phyloP scores from a whole-genome alignment of 2,888 invertebrate species.

The Hartigia nigra region DNA sequence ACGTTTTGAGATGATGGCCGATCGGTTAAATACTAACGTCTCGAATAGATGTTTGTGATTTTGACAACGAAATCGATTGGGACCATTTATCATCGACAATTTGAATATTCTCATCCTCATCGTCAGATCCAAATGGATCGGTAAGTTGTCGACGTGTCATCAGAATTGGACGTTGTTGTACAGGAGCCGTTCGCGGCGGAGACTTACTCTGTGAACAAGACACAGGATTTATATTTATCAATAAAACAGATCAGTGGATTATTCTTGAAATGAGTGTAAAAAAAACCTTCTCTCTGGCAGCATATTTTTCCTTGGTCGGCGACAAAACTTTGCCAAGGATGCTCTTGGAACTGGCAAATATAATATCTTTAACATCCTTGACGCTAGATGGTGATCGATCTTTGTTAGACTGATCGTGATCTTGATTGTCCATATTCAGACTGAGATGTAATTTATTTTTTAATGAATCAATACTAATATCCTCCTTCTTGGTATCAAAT shows the following conservation, averaged over 20 bases:
- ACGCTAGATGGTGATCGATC: constrained; percentile 73
- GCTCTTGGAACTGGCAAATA: constrained; percentile 77
- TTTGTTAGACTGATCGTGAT: constrained; percentile 57
- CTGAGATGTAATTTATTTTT: constrained; percentile 61
- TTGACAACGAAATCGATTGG: constrained; percentile 58
- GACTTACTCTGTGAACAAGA: constrained; percentile 60
- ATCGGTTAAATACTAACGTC: constrained; percentile 57
- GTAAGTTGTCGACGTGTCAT: constrained; percentile 89
- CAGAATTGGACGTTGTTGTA: constrained; percentile 66
- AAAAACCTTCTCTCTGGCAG: constrained; percentile 64
- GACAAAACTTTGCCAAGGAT: constrained; percentile 82
- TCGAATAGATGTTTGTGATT: constrained; percentile 59
- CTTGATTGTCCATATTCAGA: constrained; percentile 56
- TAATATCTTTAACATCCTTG: constrained; percentile 79
- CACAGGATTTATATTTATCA: neutral
- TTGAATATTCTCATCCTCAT: constrained; percentile 70
- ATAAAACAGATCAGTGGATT: neutral
- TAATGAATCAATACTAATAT: constrained; percentile 55
- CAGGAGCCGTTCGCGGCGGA: constrained; percentile 53
- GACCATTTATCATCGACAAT: constrained; percentile 60
- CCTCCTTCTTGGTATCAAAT: constrained; percentile 61
- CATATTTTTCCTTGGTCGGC: constrained; percentile 77
- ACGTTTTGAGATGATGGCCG: neutral
- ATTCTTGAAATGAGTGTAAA: neutral
- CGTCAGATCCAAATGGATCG: constrained; percentile 92